Evolutionary conservation across 1,140 invertebrate species (phyloP).

Genomic region (Dendrolimus punctatus): DNA sequence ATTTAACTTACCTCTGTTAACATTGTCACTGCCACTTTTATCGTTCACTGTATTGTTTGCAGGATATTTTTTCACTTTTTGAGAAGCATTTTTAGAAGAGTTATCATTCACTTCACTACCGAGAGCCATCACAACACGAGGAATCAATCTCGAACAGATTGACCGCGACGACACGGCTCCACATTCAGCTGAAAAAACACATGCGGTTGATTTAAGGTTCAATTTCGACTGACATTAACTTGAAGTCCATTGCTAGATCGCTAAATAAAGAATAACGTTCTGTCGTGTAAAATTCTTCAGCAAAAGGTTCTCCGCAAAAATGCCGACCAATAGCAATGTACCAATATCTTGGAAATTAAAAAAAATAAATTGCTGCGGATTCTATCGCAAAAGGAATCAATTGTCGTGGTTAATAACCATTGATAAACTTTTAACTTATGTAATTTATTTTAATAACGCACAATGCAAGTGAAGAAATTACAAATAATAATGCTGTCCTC

Average conservation of each 20-base stretch:
- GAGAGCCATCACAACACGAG: conserved; percentile 73
- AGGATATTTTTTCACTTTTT: conserved; percentile 70
- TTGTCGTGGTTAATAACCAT: too few species aligned
- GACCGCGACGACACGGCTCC: conserved; percentile 63
- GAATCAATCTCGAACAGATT: conserved; percentile 63
- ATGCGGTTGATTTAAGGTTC: conserved; percentile 68
- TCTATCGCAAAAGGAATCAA: too few species aligned
- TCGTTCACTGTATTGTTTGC: conserved; percentile 51
- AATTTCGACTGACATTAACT: conserved; percentile 47
- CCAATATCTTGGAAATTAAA: too few species aligned
- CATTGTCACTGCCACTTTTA: conserved; percentile 51
- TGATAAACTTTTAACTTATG: too few species aligned
- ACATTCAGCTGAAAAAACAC: conserved; percentile 68
- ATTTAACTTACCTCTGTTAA: conserved; percentile 65
- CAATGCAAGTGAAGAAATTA: too few species aligned
- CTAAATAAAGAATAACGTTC: conserved; percentile 16
- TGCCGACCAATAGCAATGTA: too few species aligned
- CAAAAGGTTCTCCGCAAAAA: too few species aligned
- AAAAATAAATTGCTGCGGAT: too few species aligned
- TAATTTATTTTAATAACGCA: too few species aligned
- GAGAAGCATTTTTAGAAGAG: conserved; percentile 56
- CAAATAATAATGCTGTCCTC: too few species aligned
- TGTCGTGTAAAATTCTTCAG: neutral
- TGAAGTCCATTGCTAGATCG: conserved; percentile 30
- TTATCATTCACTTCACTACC: conserved; percentile 72